Conservation (phyloP, 2,888 invertebrate genomes). For the Acleris literana region DNA sequence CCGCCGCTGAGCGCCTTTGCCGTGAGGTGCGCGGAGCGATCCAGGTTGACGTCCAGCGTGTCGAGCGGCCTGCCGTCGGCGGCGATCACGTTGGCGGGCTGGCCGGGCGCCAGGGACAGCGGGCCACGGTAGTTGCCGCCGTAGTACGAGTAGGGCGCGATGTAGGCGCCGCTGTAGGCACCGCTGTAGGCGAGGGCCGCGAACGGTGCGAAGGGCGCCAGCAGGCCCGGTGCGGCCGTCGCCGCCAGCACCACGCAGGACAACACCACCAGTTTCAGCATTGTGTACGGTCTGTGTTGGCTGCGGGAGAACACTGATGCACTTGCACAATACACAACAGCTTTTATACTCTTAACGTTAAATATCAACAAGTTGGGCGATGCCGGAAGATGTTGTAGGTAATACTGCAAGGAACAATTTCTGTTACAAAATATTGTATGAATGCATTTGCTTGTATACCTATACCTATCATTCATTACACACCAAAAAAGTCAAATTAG, state of each 20-base stretch:
- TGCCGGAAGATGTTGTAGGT: slow-evolving; percentile 50
- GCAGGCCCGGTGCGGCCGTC: slow-evolving; percentile 67
- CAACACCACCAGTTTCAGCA: slow-evolving; percentile 83
- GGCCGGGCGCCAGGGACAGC: slow-evolving; percentile 73
- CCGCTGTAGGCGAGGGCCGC: slow-evolving; percentile 46
- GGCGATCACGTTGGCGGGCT: slow-evolving; percentile 71
- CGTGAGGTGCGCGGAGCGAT: slow-evolving; percentile 71
- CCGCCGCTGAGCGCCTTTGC: slow-evolving; percentile 62
- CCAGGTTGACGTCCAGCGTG: slow-evolving; percentile 74
- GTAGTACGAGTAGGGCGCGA: slow-evolving; percentile 50
- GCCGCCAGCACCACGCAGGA: slow-evolving; percentile 81
- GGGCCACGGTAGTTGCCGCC: slow-evolving; percentile 56
- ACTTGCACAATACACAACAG: slow-evolving; percentile 52
- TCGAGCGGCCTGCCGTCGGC: slow-evolving; percentile 75
- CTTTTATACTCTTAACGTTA: slow-evolving; percentile 61
- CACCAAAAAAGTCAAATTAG: too few relatives aligned
- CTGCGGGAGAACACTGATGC: slow-evolving; percentile 67
- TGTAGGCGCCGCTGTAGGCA: slow-evolving; percentile 45
- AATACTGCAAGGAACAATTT: slow-evolving; percentile 1
- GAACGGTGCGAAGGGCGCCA: slow-evolving; percentile 50
- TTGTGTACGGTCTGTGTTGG: slow-evolving; percentile 76
- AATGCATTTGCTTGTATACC: too few relatives aligned
- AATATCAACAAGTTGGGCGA: slow-evolving; percentile 58
- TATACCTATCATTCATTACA: too few relatives aligned
- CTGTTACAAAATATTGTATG: too few relatives aligned